These are phyloP conservation scores for Drosophila diplacantha DNA, from an alignment of 2,888 invertebrate genomes.

Conservation along the genomic window DNA sequence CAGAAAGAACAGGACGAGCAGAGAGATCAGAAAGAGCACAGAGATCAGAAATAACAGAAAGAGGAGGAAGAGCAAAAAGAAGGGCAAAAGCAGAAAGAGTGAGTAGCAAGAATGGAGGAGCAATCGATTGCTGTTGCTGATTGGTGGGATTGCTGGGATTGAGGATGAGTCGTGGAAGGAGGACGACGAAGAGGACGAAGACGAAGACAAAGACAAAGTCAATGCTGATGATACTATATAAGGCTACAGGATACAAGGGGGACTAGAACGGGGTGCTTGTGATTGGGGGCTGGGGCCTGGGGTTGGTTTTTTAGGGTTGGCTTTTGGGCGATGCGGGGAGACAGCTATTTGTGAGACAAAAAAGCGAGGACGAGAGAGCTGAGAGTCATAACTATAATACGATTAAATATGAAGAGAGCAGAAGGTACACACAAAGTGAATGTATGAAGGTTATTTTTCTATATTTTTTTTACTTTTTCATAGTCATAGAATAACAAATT, in stretches of 20 bases:
- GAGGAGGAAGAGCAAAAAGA: neutral
- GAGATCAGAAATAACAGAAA: neutral
- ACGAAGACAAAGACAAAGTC: slow-evolving; percentile 42
- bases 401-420: slow-evolving; percentile 31
- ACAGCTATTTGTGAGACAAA: slow-evolving; percentile 62
- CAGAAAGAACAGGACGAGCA: too few species aligned
- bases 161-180: slow-evolving; percentile 15
- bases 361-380: slow-evolving; percentile 12
- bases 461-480: slow-evolving; percentile 74
- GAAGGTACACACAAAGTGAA: slow-evolving; percentile 59
- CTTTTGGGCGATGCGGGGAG: slow-evolving; percentile 30
- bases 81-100: too few species aligned
- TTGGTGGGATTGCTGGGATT: slow-evolving; percentile 37
- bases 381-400: slow-evolving; percentile 34
- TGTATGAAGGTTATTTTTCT: slow-evolving; percentile 70
- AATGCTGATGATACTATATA: slow-evolving; percentile 68
- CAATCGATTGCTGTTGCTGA: slow-evolving; percentile 38
- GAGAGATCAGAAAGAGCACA: too few species aligned
- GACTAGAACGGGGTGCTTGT: slow-evolving; percentile 15
- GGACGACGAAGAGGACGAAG: neutral
- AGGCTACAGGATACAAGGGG: slow-evolving; percentile 46
- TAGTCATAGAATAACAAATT: slow-evolving; percentile 75
- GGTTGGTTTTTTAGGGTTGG: slow-evolving; percentile 13
- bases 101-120: neutral
- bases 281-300: slow-evolving; percentile 17